Base-by-base conservation (phyloP, 2,797 vertebrate genomes). In the Rhinella marina region DNA sequence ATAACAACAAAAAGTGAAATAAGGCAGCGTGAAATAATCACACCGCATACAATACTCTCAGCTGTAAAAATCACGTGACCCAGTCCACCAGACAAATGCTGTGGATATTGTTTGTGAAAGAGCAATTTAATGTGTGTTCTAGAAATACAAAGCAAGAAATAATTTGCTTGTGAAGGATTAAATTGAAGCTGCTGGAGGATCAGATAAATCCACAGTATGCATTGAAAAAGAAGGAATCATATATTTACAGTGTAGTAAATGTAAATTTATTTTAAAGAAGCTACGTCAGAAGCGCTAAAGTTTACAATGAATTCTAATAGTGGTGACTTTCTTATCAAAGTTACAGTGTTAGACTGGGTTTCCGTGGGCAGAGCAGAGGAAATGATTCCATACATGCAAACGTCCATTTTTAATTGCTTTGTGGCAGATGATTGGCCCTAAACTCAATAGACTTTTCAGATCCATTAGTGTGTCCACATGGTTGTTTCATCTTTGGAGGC, bases 51-150 rank as follows among this genome's bases (percentile, higher is more conserved):
- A 62, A 50, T 76, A 76, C 52, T 25, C 29, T 76, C 64, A 76
- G 70, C 57, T 27, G 21, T 9, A 7, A 32, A 52, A 27, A 76
- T 21, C 73, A 85, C 59, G 50, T 85, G 59, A 27, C 56, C 80
- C 73, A 85, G 73, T 64, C 84, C 72, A 64, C 72, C 84, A 85
- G 83, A 85, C 84, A 85, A 85, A 85, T 85, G 66, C 83, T 64
- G 73, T 64, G 73, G 77, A 78, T 85, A 77, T 85, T 85, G 57
- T 78, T 85, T 85, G 59, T 64, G 84, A 85, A 77, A 85, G 84
- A 77, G 73, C 83, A 85, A 85, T 85, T 85, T 85, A 85, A 85
- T 85, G 78, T 85, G 73, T 85, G 84, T 78, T 85, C 73, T 27
- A 48, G 73, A 85, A 85, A 85, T 78, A 77, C 73, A 85, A 78